Evolutionary conservation across 2,888 invertebrate genomes (phyloP), one percentile per base, ranked within the genome.

Genomic region (Drosophila aldrichi): DNA sequence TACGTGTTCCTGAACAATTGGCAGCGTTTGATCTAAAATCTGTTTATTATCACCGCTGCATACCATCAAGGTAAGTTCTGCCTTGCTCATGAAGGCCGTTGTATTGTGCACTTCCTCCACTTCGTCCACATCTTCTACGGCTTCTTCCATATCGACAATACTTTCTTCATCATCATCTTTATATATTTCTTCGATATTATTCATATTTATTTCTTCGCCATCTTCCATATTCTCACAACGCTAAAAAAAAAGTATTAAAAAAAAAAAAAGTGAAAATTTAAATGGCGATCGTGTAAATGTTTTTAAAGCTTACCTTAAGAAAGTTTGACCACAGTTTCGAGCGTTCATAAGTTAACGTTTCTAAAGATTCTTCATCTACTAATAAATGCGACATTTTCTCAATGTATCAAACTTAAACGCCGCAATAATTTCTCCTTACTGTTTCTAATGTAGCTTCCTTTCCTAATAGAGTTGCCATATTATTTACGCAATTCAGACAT

Each of bases 321-420:
- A 83, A 61, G 6, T 57, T 77, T 0, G 90, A 61, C 92, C 92
- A 92, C 2, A 8, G n/a, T 61, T 88, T 92, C 0, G 89, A 91
- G 25, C 92, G 90, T 56, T 91, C 85, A 59, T 77, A 92, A 1
- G 71, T 49, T 8, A 86, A 14, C 4, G 83, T 57, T 56, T 91
- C 90, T 43, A 91, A 52, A 0, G 52, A 51, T 57, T 90, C 80
- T 32, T 82, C 79, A 22, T 88, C 66, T 18, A 84, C 22, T 6
- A 73, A 8, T 6, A 49, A 36, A 3, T 56, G 55, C 25, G 75
- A 56, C 82, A 85, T 88, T 49, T 66, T 66, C 12, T 41, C 62
- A 57, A 0, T 0, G 12, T 36, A 34, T 8, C 29, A 12, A 49
- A 29, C 12, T 43, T 16, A 32, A 56, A 10, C 12, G n/a, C 43